A percentile compares a stretch with the other conserved stretches of the same genome.
phyloP scores from a whole-genome alignment of 2,888 invertebrate genomes.

The Calliphora vomitoria region DNA sequence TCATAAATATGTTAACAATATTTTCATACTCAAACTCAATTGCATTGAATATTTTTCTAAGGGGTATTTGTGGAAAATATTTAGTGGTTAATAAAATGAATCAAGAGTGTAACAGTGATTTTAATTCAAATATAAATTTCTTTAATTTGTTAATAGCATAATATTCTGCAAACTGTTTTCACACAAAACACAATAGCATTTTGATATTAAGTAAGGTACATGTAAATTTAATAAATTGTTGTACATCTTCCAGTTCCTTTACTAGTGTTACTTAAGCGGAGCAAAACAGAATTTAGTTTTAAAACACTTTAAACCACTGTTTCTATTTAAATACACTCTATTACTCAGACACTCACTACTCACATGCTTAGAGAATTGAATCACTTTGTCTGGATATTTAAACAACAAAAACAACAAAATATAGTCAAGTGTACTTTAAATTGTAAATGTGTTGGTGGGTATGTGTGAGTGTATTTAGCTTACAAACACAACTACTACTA shows the following conservation, averaged over 20 bases:
- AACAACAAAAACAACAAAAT: background rate
- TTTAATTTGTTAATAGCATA: too few species aligned
- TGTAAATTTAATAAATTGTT: too few species aligned
- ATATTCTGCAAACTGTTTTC: too few species aligned
- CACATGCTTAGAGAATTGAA: background rate
- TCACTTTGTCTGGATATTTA: background rate
- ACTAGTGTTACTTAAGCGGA: too few species aligned
- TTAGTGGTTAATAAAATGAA: background rate
- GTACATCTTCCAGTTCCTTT: too few species aligned
- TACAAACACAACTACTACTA: too few species aligned
- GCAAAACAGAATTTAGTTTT: too few species aligned
- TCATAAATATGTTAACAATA: conserved; percentile 74
- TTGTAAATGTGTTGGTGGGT: background rate
- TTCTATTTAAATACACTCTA: background rate
- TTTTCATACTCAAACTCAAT: background rate
- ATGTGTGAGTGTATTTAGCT: too few species aligned
- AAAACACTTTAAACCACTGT: conserved; percentile 12
- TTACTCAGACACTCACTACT: background rate
- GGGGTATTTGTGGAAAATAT: conserved; percentile 3
- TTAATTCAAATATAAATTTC: background rate
- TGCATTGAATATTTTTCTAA: conserved; percentile 4
- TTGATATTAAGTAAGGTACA: too few species aligned
- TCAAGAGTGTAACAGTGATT: conserved; percentile 12
- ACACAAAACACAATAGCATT: too few species aligned
- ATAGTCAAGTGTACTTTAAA: conserved; percentile 19